Conservation (phyloP, 2,113 vertebrate species). For the Clarias magur region DNA sequence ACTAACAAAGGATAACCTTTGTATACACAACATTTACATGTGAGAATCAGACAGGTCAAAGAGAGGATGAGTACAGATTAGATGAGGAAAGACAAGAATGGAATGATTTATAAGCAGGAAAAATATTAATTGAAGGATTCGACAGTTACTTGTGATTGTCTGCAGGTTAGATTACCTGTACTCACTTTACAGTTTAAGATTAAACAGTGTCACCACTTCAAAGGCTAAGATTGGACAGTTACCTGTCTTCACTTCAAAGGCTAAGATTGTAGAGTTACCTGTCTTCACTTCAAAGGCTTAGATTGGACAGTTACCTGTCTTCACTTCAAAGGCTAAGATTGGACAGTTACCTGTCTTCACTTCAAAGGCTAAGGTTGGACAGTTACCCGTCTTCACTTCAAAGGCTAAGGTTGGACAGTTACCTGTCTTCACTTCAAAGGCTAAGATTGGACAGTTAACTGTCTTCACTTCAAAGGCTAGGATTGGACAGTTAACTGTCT, state of each 20-base stretch:
- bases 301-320: too few relatives aligned
- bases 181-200: neutral
- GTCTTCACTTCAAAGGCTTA: too few relatives aligned
- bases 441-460: neutral
- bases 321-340: neutral
- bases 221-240: too few relatives aligned
- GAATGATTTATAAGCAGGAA: neutral
- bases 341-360: neutral
- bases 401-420: neutral
- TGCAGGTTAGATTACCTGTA: too few relatives aligned
- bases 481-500: neutral
- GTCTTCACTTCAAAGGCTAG: neutral
- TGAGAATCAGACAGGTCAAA: neutral
- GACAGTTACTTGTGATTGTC: too few relatives aligned
- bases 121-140: neutral
- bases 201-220: too few relatives aligned
- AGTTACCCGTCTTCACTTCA: neutral
- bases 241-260: too few relatives aligned
- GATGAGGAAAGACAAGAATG: neutral
- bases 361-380: neutral
- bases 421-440: neutral
- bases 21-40: neutral
- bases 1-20: neutral
- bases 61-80: neutral
- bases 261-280: too few relatives aligned